These are phyloP conservation scores for Rana temporaria DNA, from an alignment of 2,113 vertebrate genomes.

Conservation along the genomic window DNA sequence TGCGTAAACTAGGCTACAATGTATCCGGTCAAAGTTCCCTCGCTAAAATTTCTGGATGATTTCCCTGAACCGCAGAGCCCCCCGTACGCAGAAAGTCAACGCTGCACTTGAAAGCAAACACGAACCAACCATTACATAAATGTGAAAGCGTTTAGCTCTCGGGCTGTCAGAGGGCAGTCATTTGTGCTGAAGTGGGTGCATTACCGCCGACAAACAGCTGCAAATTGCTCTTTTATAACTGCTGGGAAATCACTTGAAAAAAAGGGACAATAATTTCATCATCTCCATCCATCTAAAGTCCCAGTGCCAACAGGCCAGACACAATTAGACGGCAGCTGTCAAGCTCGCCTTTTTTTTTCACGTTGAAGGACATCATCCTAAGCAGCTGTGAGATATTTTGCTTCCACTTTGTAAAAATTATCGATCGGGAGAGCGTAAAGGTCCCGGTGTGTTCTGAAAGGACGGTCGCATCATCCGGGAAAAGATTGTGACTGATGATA, in stretches of 20 bases:
- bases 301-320: not conserved
- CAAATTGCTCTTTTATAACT: constrained; percentile 10
- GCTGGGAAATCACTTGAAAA: not conserved
- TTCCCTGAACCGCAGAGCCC: not conserved
- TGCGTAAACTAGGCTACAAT: not conserved
- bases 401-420: too few species aligned
- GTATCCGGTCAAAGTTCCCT: not conserved
- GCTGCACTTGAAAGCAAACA: not conserved
- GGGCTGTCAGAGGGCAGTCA: not conserved
- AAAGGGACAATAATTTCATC: not conserved
- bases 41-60: not conserved
- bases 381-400: too few species aligned
- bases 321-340: not conserved
- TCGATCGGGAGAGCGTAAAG: too few species aligned
- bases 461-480: too few species aligned
- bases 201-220: not conserved
- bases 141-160: not conserved
- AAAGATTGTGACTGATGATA: too few species aligned
- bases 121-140: not conserved
- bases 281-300: not conserved
- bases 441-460: too few species aligned
- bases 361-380: too few species aligned
- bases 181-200: constrained; percentile 16
- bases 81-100: constrained; percentile 4
- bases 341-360: not conserved